Evolutionary conservation across 1,140 invertebrate species (phyloP), one percentile per base, ranked within the genome.

Genomic region (Zaprionus inermis): DNA sequence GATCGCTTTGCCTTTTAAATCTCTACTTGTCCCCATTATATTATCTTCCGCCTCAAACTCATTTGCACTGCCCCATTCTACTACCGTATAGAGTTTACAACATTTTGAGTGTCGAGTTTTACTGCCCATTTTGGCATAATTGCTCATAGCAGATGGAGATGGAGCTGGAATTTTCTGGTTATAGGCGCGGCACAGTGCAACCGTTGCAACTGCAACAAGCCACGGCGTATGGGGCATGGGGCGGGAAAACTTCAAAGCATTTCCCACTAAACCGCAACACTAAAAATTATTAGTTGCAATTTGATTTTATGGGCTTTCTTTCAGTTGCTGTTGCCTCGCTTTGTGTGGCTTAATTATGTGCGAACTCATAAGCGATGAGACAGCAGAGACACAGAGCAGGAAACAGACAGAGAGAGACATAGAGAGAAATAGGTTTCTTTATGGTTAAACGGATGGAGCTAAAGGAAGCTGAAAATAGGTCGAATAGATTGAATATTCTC

Each of bases 341-440:
- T 67, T 55, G 80, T 80, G 70, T 51, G 78, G 84, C 20, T 88
- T 88, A 85, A 84, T 90, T 90, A 88, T 84, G 83, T 88, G 84
- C 77, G 78, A 84, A 89, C 74, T 84, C 61, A 46, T 57, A 66
- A 56, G 22, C 34, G 52, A 24, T 58, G 41, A 54, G 54, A 49
- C 32, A 46, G 2, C 11, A 24, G n/a, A 44, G n/a, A 41, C 1
- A 41, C n/a, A 44, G 16, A 44, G 38, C 14, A 5, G 14, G n/a
- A n/a, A 14, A 41, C 0, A 41, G 38, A 44, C 7, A 44, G 38
- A 44, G 7, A 41, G 38, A 44, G 16, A 44, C 24, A 28, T 28
- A 28, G 38, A 9, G n/a, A 9, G 16, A 44, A 14, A 58, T 14
- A 58, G 16, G 51, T 22, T 24, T 54, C 24, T n/a, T 30, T 18